A percentile compares a stretch with the other conserved stretches of the same genome.
Evolutionary conservation across 2,113 vertebrate genomes (phyloP).

Genomic region (Balaeniceps rex): DNA sequence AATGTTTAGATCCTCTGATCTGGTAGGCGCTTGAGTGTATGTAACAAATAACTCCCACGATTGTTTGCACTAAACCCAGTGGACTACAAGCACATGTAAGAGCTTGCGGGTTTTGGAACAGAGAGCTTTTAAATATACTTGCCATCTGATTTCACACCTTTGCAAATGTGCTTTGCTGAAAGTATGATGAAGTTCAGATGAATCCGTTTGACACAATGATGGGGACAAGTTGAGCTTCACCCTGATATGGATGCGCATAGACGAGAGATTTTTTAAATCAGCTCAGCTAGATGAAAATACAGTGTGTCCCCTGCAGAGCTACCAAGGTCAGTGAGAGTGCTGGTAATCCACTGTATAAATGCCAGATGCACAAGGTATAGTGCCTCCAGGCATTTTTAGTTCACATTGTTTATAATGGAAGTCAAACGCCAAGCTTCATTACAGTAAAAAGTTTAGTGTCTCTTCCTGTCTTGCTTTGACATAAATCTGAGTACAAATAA

Average conservation of each 20-base stretch:
- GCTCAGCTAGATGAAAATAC: constrained; percentile 56
- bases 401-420: constrained; percentile 54
- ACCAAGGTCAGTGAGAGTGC: constrained; percentile 65
- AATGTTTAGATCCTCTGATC: not conserved
- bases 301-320: constrained; percentile 44
- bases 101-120: not conserved
- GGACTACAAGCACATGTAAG: not conserved
- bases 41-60: not conserved
- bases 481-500: constrained; percentile 29
- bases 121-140: not conserved
- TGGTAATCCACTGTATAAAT: constrained; percentile 59
- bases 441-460: constrained; percentile 44
- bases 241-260: constrained; percentile 37
- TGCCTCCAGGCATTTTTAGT: constrained; percentile 37
- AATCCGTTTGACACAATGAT: constrained; percentile 38
- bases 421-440: constrained; percentile 61
- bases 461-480: constrained; percentile 20
- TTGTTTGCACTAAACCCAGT: not conserved
- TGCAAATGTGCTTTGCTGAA: constrained; percentile 19
- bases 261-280: constrained; percentile 46
- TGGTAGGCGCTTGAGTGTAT: not conserved
- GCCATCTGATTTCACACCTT: constrained; percentile 1
- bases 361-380: constrained; percentile 39
- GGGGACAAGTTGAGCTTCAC: constrained; percentile 18
- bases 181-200: not conserved